Evolutionary conservation across 2,888 invertebrate genomes (phyloP), one percentile per base, ranked within the genome.

Genomic region (Volucella zonaria): DNA sequence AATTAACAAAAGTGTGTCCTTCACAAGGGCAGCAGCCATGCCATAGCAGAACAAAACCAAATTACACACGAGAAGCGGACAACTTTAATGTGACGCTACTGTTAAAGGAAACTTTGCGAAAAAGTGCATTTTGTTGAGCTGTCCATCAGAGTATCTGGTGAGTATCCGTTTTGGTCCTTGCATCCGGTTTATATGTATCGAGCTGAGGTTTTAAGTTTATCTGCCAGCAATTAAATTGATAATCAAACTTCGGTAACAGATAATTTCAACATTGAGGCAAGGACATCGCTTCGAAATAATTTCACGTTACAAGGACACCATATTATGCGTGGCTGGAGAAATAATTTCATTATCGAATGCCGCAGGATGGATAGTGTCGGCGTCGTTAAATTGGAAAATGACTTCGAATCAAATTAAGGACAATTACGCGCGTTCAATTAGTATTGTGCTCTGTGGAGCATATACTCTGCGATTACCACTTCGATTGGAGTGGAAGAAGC

Each of bases 351-450:
- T 56, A 75, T 59, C 31, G 75, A 52, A 61, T 59, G 51, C 61
- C 45, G 15, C 45, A 54, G 68, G 68, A 47, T 12, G 70, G 14
- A 38, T 49, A 52, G 52, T 71, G 66, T 66, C 56, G 43, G 45
- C 49, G 42, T 45, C 47, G 70, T 45, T 62, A 62, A 77, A 70
- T 77, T 77, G 77, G 68, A 62, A 70, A 77, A 68, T 58, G 71
- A 51, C 56, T 42, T 56, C 18, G 51, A 64, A 78, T 71, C 64
- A 62, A 77, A 70, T 52, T 70, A 31, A 31, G 31, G 6, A 70
- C 68, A 70, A 78, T 78, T 78, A 78, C 52, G 58, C 4, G 31
- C 59, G 49, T 51, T 51, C 70, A 78, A 71, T 78, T 71, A 78
- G 58, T 70, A 42, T 10, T 9, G 43, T 64, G 43, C 43, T 56